Evolutionary conservation across 2,888 invertebrate genomes (phyloP).

Genomic region (Agrilus cyanescens): DNA sequence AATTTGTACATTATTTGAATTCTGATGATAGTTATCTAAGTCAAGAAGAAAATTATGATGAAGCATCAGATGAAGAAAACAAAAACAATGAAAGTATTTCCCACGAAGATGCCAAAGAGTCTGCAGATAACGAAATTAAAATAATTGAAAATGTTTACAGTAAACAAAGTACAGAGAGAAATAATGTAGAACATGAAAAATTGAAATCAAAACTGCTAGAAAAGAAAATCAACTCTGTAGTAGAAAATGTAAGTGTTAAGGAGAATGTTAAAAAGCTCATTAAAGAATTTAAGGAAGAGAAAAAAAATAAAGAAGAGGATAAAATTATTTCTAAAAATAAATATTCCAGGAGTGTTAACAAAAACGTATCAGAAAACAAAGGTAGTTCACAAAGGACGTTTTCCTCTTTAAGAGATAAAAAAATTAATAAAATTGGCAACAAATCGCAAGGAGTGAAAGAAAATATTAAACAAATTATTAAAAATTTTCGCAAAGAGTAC

Average conservation of each 20-base stretch:
- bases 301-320: conserved; percentile 2
- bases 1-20: conserved; percentile 31
- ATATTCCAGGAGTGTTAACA: not conserved
- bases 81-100: too few species aligned
- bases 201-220: too few species aligned
- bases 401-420: not conserved
- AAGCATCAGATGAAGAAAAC: not conserved
- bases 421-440: not conserved
- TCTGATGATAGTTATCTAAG: conserved; percentile 29
- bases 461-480: conserved; percentile 11
- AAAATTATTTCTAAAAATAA: conserved; percentile 4
- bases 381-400: conserved; percentile 2
- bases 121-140: too few species aligned
- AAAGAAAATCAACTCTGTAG: too few species aligned
- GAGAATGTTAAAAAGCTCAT: conserved; percentile 5
- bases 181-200: too few species aligned
- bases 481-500: conserved; percentile 10
- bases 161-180: too few species aligned
- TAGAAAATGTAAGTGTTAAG: conserved; percentile 1
- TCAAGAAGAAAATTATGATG: conserved; percentile 2
- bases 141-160: too few species aligned
- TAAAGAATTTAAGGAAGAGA: conserved; percentile 8
- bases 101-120: conserved; percentile 1
- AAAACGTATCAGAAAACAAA: not conserved
- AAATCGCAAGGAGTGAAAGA: conserved; percentile 12